Evolutionary conservation across 2,888 invertebrate genomes (phyloP).

Genomic region (Coecobrya sp.): DNA sequence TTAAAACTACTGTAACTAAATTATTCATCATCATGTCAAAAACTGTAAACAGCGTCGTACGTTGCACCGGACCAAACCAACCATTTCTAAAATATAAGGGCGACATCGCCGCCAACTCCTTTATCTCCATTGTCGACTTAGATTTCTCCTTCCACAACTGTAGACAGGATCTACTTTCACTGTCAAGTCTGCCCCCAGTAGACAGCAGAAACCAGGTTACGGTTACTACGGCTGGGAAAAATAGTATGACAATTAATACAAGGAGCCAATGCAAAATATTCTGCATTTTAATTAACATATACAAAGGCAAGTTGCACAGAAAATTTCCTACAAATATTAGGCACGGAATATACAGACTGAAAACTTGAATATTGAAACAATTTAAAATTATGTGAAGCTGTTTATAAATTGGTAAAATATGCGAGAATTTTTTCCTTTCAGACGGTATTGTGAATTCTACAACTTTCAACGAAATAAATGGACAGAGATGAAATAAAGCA

Average conservation of each 20-base stretch:
- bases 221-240: background rate
- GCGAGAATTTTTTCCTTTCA: too few relatives aligned
- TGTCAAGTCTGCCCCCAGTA: background rate
- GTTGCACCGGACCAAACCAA: background rate
- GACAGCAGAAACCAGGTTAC: slow-evolving; percentile 12
- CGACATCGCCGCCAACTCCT: background rate
- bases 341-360: background rate
- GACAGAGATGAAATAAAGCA: too few relatives aligned
- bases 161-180: background rate
- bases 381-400: background rate
- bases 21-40: slow-evolving; percentile 42
- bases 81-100: background rate
- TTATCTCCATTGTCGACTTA: background rate
- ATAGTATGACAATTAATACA: background rate
- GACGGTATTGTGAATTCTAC: too few relatives aligned
- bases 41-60: slow-evolving; percentile 12
- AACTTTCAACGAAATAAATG: too few relatives aligned
- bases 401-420: slow-evolving; percentile 6
- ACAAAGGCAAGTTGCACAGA: slow-evolving; percentile 16
- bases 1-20: slow-evolving; percentile 36
- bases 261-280: background rate
- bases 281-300: slow-evolving; percentile 28
- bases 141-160: background rate
- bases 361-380: background rate
- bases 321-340: slow-evolving; percentile 33